Base-by-base conservation (phyloP, 2,797 vertebrate genomes). In the Eidolon dupreanum region DNA sequence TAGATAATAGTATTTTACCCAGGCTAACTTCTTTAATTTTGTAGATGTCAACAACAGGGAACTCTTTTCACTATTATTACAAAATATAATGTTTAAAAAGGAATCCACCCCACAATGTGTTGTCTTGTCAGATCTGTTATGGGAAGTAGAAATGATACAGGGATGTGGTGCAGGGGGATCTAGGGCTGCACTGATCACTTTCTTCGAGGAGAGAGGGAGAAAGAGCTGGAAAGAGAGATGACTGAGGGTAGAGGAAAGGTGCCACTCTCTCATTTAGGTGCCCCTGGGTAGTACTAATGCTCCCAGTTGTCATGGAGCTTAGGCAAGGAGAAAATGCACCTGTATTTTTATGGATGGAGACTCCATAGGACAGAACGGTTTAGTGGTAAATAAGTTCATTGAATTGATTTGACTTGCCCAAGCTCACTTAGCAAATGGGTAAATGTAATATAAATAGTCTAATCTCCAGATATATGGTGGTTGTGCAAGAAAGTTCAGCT, bases 371-470 rank as follows among this genome's bases (percentile, higher is more conserved):
- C 13, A 57, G 55, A 68, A 82, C 2, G 79, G 61, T 75, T 93
- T 31, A 38, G 53, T 81, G 38, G 57, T 55, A 90, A 92, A 81
- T 94, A 71, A 88, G 79, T 71, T 92, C 59, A 81, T 20, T 81
- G 57, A 95, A 88, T 81, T 86, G 61, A 92, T 86, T 93, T 91
- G 70, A 93, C 33, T 97, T 88, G 73, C 68, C 55, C 51, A 73
- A 90, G 38, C 46, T 97, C 78, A 83, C 88, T 66, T 83, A 94
- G 28, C 16, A 92, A 79, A 92, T 75, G 59, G 24, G 36, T 53
- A 81, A 92, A 96, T 88, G 55, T 17, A 90, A 91, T 96, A 90
- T 59, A 88, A 96, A 92, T 88, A n/a, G 36, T 94, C 86, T 86
- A 51, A 96, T 94, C 94, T 88, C 75, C 59, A 92, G 70, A 63